Evolutionary conservation across 2,797 vertebrate genomes (phyloP).

Genomic region (Crax fasciolata): DNA sequence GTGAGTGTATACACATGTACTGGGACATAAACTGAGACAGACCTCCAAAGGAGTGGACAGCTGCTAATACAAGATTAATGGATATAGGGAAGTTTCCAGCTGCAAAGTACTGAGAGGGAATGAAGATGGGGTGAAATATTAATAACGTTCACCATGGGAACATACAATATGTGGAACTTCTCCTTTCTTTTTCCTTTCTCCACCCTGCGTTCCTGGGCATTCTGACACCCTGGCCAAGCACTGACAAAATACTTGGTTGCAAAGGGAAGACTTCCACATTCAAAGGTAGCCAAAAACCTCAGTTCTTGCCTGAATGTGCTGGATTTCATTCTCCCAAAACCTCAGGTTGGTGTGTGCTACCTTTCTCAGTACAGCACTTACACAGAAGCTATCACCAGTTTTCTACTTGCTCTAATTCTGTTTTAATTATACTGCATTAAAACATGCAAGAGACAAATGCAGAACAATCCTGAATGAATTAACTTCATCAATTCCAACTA

Average conservation of each 20-base stretch:
- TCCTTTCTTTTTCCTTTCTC: background rate
- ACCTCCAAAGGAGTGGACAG: background rate
- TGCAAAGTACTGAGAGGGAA: background rate
- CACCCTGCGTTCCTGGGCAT: background rate
- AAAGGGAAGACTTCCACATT: background rate
- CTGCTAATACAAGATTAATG: too few relatives aligned
- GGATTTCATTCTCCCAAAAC: constrained; percentile 34
- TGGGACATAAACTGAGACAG: background rate
- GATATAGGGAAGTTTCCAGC: background rate
- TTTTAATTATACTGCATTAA: constrained; percentile 69
- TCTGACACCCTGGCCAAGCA: background rate
- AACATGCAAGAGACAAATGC: constrained; percentile 25
- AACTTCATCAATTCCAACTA: constrained; percentile 29
- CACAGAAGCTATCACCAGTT: constrained; percentile 13
- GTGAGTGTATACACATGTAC: fast-evolving
- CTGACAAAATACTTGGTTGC: background rate
- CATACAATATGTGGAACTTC: background rate
- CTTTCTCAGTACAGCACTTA: background rate
- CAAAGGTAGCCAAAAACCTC: constrained; percentile 9
- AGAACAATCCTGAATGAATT: constrained; percentile 45
- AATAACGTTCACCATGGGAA: background rate
- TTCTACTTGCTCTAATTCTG: constrained; percentile 16
- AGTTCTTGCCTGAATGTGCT: background rate
- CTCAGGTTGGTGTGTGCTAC: background rate
- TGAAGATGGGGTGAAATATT: background rate